phyloP scores from a whole-genome alignment of 2,797 vertebrate species.

The Leptodactylus fallax region DNA sequence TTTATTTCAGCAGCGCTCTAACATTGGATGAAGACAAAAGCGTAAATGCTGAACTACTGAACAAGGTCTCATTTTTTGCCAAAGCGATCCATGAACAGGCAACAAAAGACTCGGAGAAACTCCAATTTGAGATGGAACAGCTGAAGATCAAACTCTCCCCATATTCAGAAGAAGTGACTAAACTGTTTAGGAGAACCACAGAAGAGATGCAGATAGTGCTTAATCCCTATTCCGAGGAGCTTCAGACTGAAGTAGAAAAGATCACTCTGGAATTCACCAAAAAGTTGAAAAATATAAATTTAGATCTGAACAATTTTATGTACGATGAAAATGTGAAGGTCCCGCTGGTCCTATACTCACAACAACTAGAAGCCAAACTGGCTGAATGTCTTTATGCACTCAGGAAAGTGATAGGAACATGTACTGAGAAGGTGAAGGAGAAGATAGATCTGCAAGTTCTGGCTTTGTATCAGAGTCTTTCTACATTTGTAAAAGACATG shows the following conservation, averaged over 20 bases:
- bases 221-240: conserved; percentile 71
- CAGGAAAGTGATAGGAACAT: conserved; percentile 62
- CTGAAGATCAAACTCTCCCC: conserved; percentile 76
- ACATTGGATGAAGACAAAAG: conserved; percentile 69
- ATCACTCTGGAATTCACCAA: conserved; percentile 69
- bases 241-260: conserved; percentile 67
- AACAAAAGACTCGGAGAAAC: conserved; percentile 65
- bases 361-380: conserved; percentile 72
- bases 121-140: conserved; percentile 73
- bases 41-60: conserved; percentile 59
- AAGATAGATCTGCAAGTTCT: conserved; percentile 72
- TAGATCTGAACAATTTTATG: conserved; percentile 73
- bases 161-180: conserved; percentile 70
- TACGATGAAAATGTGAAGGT: conserved; percentile 79
- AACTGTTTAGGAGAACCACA: conserved; percentile 76
- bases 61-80: conserved; percentile 71
- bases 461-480: conserved; percentile 68
- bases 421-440: conserved; percentile 75
- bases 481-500: conserved; percentile 65
- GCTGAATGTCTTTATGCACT: conserved; percentile 65
- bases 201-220: conserved; percentile 74
- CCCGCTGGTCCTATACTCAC: conserved; percentile 75
- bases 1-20: conserved; percentile 66
- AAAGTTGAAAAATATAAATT: conserved; percentile 71
- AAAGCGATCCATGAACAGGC: conserved; percentile 67